Percentiles rank a stretch among this genome's conserved stretches.
These are phyloP conservation scores for Gortyna flavago DNA, from an alignment of 2,888 invertebrate species.

Conservation along the genomic window DNA sequence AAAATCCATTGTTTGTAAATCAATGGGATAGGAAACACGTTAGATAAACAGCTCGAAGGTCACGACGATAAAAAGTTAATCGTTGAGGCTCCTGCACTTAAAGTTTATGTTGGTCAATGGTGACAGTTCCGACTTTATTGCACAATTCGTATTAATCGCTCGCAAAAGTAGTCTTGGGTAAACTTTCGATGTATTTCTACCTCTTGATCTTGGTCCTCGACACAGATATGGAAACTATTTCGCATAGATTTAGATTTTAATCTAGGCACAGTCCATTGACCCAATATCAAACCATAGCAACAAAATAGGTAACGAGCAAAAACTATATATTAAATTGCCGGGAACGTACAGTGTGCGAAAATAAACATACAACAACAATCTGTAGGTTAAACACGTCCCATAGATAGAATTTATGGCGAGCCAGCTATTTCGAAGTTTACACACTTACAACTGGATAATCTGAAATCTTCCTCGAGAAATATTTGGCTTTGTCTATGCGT, in stretches of 20 bases:
- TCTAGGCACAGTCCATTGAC: constrained; percentile 39
- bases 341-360: constrained; percentile 26
- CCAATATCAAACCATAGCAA: constrained; percentile 22
- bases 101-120: constrained; percentile 1
- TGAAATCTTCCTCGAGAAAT: constrained; percentile 6
- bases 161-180: background rate
- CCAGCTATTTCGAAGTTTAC: background rate
- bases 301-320: constrained; percentile 15
- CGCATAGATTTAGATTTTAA: constrained; percentile 24
- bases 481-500: background rate
- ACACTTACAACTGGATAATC: background rate
- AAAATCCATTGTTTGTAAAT: constrained; percentile 56
- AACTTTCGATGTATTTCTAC: constrained; percentile 2
- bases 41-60: constrained; percentile 44
- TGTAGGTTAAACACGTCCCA: constrained; percentile 34
- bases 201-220: background rate
- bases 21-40: constrained; percentile 46
- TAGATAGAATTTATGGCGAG: constrained; percentile 19
- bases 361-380: constrained; percentile 2
- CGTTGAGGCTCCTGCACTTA: background rate
- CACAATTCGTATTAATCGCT: background rate
- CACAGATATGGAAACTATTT: constrained; percentile 22
- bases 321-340: constrained; percentile 9
- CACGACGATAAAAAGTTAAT: constrained; percentile 30
- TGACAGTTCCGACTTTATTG: constrained; percentile 2